A percentile compares a stretch with the other conserved stretches of the same genome.
phyloP scores from a whole-genome alignment of 2,888 invertebrate species.

The Acanthosepion pharaonis region DNA sequence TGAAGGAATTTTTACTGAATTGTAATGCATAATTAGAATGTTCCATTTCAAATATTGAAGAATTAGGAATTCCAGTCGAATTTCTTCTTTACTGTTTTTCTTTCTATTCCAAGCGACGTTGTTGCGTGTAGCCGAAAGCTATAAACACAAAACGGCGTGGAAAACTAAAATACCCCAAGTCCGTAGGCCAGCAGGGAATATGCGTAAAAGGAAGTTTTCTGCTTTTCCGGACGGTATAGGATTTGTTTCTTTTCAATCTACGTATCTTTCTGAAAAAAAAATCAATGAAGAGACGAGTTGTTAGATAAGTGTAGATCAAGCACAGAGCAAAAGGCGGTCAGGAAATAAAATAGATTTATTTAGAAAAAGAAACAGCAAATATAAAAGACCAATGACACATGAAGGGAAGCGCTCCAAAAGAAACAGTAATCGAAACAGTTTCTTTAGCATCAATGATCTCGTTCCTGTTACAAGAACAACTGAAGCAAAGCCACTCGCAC shows the following conservation, averaged over 20 bases:
- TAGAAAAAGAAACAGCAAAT: background rate
- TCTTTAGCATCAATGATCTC: background rate
- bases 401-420: background rate
- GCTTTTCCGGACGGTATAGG: background rate
- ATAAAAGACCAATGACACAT: no score
- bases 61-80: background rate
- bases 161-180: background rate
- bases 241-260: background rate
- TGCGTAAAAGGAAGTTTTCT: background rate
- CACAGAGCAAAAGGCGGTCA: background rate
- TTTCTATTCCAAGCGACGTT: background rate
- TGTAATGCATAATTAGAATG: no score
- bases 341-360: background rate
- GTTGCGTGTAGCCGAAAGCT: background rate
- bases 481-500: background rate
- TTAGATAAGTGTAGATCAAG: background rate
- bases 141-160: background rate
- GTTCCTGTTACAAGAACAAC: background rate
- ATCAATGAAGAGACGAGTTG: background rate
- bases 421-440: background rate
- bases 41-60: no score
- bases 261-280: background rate
- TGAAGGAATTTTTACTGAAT: no score
- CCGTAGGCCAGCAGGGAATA: background rate
- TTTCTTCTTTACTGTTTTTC: background rate